These are phyloP conservation scores for Protaetia brevitarsis DNA, from an alignment of 1,140 invertebrate genomes.

Conservation along the genomic window DNA sequence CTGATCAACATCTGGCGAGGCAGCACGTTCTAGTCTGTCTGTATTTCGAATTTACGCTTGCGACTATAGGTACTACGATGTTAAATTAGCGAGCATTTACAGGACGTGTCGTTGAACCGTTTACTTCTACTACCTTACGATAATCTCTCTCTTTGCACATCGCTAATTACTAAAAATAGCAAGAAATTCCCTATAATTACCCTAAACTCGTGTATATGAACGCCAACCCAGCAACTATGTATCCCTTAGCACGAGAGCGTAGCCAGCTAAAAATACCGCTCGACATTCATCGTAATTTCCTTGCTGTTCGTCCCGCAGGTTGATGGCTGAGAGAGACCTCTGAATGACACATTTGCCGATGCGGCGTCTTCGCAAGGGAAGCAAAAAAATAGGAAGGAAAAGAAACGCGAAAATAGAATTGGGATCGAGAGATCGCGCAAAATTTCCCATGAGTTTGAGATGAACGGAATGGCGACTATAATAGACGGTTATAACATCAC, in stretches of 20 bases:
- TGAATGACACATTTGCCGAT: not conserved
- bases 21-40: no score
- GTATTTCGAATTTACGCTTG: not conserved
- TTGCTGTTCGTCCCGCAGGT: not conserved
- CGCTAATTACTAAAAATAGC: not conserved
- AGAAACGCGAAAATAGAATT: constrained; percentile 1
- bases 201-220: not conserved
- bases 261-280: not conserved
- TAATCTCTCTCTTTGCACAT: not conserved
- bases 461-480: not conserved
- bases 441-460: not conserved
- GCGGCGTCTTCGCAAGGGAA: not conserved
- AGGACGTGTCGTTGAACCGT: not conserved
- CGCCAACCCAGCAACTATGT: not conserved
- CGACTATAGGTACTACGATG: no score
- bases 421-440: not conserved
- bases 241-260: not conserved
- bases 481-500: no score
- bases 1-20: not conserved
- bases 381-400: not conserved
- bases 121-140: not conserved
- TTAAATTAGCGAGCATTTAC: no score
- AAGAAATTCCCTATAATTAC: not conserved
- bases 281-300: constrained; percentile 4
- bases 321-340: not conserved